These are phyloP conservation scores for Nomada ferruginata DNA, from an alignment of 2,888 invertebrate species.

Conservation along the genomic window DNA sequence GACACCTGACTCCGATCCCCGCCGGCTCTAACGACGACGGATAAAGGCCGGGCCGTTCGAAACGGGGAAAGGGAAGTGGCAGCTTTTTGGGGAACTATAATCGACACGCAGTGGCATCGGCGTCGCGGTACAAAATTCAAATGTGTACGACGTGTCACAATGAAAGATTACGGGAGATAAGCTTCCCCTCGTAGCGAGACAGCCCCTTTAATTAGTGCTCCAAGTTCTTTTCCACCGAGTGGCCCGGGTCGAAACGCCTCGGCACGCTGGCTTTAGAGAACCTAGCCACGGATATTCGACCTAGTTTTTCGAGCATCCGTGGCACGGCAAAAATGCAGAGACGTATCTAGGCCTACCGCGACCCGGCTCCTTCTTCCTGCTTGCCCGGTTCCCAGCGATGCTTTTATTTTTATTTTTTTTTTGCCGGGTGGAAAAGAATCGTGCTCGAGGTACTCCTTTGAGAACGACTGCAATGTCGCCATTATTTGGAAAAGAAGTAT, in stretches of 20 bases:
- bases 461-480: background rate
- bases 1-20: background rate
- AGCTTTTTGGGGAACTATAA: background rate
- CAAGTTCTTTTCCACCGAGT: slow-evolving; percentile 47
- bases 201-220: slow-evolving; percentile 61
- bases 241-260: slow-evolving; percentile 43
- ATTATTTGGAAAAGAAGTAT: slow-evolving; percentile 10
- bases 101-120: background rate
- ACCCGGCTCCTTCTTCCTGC: slow-evolving; percentile 31
- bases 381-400: background rate
- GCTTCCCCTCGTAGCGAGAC: slow-evolving; percentile 5
- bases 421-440: background rate
- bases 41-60: too few relatives aligned
- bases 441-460: background rate
- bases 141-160: slow-evolving; percentile 8
- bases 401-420: background rate
- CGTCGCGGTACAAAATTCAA: background rate
- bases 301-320: slow-evolving; percentile 64
- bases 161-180: slow-evolving; percentile 45
- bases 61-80: too few relatives aligned
- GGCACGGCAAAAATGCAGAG: slow-evolving; percentile 29
- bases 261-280: slow-evolving; percentile 61
- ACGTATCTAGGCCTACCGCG: slow-evolving; percentile 35
- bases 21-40: too few relatives aligned
- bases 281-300: slow-evolving; percentile 61